Evolutionary conservation across 1,140 invertebrate species (phyloP), one percentile per base, ranked within the genome.

Genomic region (Drosophila insularis): DNA sequence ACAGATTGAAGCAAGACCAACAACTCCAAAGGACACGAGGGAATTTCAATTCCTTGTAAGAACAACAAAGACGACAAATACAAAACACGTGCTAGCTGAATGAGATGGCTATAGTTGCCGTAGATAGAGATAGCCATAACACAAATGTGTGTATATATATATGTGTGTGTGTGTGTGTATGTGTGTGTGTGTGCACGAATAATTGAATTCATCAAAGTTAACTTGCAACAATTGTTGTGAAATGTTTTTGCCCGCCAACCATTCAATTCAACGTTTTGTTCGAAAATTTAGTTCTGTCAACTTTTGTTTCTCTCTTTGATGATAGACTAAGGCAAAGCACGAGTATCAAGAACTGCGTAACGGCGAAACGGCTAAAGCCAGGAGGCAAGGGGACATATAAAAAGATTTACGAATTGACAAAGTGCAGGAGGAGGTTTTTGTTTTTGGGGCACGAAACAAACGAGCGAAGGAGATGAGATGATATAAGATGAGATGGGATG

Each of bases 151-250:
- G 17, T n/a, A n/a, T n/a, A n/a, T n/a, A n/a, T n/a, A n/a, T 50
- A 17, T 50, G 17, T 19, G 43, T 7, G 17, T 11, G 43, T 46
- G 43, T 68, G 79, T 50, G 17, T 21, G 17, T 50, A 17, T 50
- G 17, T 19, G 43, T 7, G 17, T 11, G 43, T 46, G 43, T 68
- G 79, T 77, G 70, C 80, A 70, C 77, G 40, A 74, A 84, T 89
- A 89, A 89, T 89, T 89, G 84, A 89, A 89, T 89, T 89, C 85
- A 89, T 89, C 84, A 89, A 89, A 89, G 84, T 84, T 84, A 89
- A 89, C 84, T 89, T 74, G 80, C 84, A 80, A 50, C 84, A 87
- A 87, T 89, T 89, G 84, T 74, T 89, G 84, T 71, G 67, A 80
- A 78, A 77, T 64, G 68, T 50, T 60, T 56, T 74, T 68, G 50